A percentile compares a stretch with the other conserved stretches of the same genome.
Evolutionary conservation across 2,113 vertebrate species (phyloP).

Genomic region (Petaurus breviceps): DNA sequence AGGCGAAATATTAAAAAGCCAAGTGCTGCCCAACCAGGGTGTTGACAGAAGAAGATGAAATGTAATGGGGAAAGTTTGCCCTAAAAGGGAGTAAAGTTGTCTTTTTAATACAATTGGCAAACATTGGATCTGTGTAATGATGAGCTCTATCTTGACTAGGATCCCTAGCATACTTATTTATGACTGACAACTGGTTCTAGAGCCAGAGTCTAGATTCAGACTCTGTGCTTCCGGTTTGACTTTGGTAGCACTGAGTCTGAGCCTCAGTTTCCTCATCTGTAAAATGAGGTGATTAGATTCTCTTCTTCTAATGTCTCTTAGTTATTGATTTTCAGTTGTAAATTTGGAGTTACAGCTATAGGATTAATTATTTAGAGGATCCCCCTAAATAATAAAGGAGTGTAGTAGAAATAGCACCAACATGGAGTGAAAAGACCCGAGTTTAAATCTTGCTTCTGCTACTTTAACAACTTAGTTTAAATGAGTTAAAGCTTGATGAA

Average conservation of each 20-base stretch:
- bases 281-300: not conserved
- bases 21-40: conserved; percentile 81
- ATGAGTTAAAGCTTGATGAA: not conserved
- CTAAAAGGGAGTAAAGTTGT: conserved; percentile 52
- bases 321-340: not conserved
- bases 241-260: not conserved
- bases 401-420: not conserved
- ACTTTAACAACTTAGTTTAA: not conserved
- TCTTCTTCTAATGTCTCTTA: not conserved
- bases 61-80: conserved; percentile 66
- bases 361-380: not conserved
- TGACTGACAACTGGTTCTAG: not conserved
- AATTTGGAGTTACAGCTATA: not conserved
- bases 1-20: conserved; percentile 83
- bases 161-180: not conserved
- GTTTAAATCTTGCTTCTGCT: not conserved
- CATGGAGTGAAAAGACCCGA: not conserved
- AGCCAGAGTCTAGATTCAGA: not conserved
- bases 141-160: not conserved
- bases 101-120: conserved; percentile 51
- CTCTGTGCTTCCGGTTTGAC: not conserved
- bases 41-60: conserved; percentile 73
- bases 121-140: not conserved
- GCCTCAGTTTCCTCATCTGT: not conserved
- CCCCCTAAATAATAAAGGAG: not conserved